Evolutionary conservation across 92 coral and sea anemone species (phyloP).

Genomic region (Hydrozoanthus gracilis): DNA sequence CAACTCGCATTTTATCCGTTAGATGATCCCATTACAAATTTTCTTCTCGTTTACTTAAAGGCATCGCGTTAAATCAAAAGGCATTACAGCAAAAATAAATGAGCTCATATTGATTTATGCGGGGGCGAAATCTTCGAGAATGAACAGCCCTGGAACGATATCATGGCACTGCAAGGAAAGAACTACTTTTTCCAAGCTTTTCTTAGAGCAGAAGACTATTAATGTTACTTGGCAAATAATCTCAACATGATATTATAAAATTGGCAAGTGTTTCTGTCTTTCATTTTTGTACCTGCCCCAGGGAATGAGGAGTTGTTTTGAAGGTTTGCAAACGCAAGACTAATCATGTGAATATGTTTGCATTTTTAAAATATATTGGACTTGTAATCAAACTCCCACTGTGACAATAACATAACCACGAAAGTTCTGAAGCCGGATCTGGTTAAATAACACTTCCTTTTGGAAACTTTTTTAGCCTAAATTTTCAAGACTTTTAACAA

Average conservation of each 20-base stretch:
- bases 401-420: not conserved
- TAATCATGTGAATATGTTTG: not conserved
- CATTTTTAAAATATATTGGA: constrained; percentile 20
- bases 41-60: no score
- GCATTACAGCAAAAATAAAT: not conserved
- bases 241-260: not conserved
- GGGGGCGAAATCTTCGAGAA: constrained; percentile 46
- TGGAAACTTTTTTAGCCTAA: no score
- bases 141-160: not conserved
- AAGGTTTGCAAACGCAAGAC: not conserved
- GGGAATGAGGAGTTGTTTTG: constrained; percentile 29
- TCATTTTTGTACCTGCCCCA: not conserved
- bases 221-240: not conserved
- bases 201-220: not conserved
- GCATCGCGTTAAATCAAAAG: not conserved
- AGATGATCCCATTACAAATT: no score
- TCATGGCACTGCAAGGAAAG: not conserved
- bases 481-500: no score
- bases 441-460: no score
- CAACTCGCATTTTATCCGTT: not conserved
- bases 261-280: not conserved
- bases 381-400: not conserved
- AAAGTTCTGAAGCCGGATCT: constrained; percentile 7
- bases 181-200: not conserved
- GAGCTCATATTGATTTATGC: not conserved